Conservation (phyloP, 1,140 invertebrate species). For the Magallana ariakensis region DNA sequence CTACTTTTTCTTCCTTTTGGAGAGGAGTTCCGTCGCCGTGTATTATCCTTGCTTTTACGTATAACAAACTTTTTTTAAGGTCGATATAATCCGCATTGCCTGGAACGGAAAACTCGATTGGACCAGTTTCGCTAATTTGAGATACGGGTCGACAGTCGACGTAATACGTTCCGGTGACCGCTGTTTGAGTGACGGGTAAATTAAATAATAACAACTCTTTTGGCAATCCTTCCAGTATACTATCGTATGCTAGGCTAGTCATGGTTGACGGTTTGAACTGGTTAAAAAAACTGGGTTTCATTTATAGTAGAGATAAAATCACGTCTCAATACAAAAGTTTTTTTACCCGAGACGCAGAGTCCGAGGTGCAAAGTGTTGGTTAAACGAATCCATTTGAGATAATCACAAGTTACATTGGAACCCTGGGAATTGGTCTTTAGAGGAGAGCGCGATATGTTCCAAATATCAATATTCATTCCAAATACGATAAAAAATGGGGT, state of each 20-base stretch:
- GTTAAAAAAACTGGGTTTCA: no score
- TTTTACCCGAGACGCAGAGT: background rate
- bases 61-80: conserved; percentile 24
- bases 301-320: no score
- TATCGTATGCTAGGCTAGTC: background rate
- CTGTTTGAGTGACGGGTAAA: conserved; percentile 17
- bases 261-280: background rate
- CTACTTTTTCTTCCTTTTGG: background rate
- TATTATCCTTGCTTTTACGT: conserved; percentile 21
- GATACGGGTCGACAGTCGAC: conserved; percentile 27
- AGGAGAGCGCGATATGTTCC: background rate
- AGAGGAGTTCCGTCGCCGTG: background rate
- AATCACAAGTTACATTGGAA: background rate
- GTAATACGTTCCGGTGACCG: conserved; percentile 11
- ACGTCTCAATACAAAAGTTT: background rate
- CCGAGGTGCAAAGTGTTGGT: background rate
- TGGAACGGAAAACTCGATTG: conserved; percentile 41
- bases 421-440: background rate
- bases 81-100: conserved; percentile 24
- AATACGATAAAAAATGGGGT: background rate
- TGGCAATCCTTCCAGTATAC: conserved; percentile 20
- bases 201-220: conserved; percentile 27
- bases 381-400: background rate
- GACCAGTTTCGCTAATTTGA: conserved; percentile 19
- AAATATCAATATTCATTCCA: background rate